Evolutionary conservation across 2,797 vertebrate species (phyloP), one percentile per base, ranked within the genome.

Genomic region (Pipistrellus nathusii): DNA sequence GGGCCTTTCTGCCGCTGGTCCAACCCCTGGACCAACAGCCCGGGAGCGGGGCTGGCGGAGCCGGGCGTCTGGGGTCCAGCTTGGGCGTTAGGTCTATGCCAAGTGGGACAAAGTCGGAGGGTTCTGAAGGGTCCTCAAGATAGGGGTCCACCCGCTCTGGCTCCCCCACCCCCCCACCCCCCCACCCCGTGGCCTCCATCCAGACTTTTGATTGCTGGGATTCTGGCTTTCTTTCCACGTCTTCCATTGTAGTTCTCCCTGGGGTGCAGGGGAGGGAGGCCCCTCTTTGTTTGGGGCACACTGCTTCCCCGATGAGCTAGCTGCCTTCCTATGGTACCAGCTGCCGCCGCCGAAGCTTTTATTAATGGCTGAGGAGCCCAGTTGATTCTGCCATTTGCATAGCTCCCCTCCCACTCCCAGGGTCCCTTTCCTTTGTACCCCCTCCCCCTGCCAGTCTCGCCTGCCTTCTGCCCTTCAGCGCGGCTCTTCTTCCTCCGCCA

Each of bases 391-490:
- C 35, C 27, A 92, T 96, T 95, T 96, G 75, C 91, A 86, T 93
- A 66, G 25, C 13, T 12, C 88, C 93, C 87, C 77, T 57, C 82
- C 95, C 93, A 88, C 93, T 80, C 27, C 30, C 87, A 13, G 94
- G 90, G 92, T 83, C 94, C 89, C 90, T 64, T 89, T 62, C 51
- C 91, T 96, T 94, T 94, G 96, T 87, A 41, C 87, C 96, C 90
- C 93, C 90, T 85, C 90, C 95, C 88, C 92, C 95, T 85, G 92
- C 93, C 95, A 84, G 64, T 82, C 88, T 57, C 18, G 38, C 85
- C 85, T n/a, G 87, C 95, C 96, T 94, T 96, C 95, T 96, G 96
- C 93, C 96, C 77, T 86, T 90, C 84, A 7, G 75, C 80, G 10
- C 13, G 2, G 81, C 46, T 35, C 55, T 75, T 77, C 73, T 93